These are phyloP conservation scores for Hipposideros larvatus DNA, from an alignment of 2,797 vertebrate species.

Conservation along the genomic window DNA sequence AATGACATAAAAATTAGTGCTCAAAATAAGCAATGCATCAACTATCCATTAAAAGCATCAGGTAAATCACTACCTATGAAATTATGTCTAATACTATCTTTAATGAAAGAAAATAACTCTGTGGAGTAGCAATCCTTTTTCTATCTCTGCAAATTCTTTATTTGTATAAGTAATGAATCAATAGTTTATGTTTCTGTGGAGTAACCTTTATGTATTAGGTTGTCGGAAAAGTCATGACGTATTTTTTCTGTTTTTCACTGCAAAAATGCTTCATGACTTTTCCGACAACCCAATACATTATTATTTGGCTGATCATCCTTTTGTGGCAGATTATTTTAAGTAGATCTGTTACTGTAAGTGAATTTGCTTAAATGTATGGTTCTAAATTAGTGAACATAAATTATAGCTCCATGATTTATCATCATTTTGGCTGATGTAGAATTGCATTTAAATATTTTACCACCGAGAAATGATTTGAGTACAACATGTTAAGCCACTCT, in stretches of 20 bases:
- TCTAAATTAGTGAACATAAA: conserved; percentile 77
- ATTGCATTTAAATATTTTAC: conserved; percentile 81
- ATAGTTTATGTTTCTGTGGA: conserved; percentile 9
- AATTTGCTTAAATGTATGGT: conserved; percentile 70
- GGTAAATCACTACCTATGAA: conserved; percentile 61
- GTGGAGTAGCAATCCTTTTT: conserved; percentile 52
- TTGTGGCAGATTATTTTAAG: conserved; percentile 70
- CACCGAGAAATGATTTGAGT: conserved; percentile 77
- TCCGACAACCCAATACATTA: not conserved
- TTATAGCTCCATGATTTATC: conserved; percentile 77
- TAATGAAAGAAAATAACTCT: conserved; percentile 72
- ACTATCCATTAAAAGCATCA: conserved; percentile 63
- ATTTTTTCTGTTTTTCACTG: too few relatives aligned
- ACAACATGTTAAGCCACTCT: conserved; percentile 67
- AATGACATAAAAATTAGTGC: conserved; percentile 50
- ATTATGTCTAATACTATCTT: conserved; percentile 68
- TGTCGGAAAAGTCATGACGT: too few relatives aligned
- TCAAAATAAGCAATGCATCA: conserved; percentile 64
- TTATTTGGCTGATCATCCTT: conserved; percentile 70
- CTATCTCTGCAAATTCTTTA: conserved; percentile 51
- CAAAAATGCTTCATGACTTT: too few relatives aligned
- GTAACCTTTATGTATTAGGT: not conserved
- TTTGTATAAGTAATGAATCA: conserved; percentile 58
- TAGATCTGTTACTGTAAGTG: conserved; percentile 71
- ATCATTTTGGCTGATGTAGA: conserved; percentile 74